These are phyloP conservation scores for Melanotaenia maccullochi DNA, from an alignment of 2,797 vertebrate genomes.

Conservation along the genomic window DNA sequence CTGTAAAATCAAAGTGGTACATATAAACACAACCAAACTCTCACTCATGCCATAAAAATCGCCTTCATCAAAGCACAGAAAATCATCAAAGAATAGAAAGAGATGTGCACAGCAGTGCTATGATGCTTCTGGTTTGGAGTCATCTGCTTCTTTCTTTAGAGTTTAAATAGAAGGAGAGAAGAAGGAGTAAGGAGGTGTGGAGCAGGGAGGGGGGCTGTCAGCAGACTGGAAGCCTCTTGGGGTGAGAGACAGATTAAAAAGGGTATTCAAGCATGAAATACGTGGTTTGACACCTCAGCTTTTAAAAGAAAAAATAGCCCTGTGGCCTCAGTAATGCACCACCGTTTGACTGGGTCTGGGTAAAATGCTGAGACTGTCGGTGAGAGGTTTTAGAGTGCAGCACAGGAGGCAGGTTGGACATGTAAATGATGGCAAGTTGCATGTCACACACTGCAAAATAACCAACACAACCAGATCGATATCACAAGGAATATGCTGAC, in stretches of 20 bases:
- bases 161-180: constrained; percentile 23
- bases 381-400: constrained; percentile 29
- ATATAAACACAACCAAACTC: neutral
- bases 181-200: constrained; percentile 13
- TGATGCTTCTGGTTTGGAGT: constrained; percentile 17
- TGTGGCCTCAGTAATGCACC: constrained; percentile 56
- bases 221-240: constrained; percentile 58
- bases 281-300: constrained; percentile 74
- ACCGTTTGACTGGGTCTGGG: constrained; percentile 34
- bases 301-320: constrained; percentile 63
- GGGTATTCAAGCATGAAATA: constrained; percentile 76
- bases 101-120: neutral
- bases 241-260: constrained; percentile 74
- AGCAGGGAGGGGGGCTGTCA: constrained; percentile 43
- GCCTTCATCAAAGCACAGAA: too few species aligned
- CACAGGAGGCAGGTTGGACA: constrained; percentile 11
- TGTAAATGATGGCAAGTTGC: constrained; percentile 33
- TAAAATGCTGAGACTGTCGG: constrained; percentile 36
- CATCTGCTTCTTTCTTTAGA: constrained; percentile 29
- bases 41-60: neutral
- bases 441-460: neutral
- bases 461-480: neutral
- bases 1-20: constrained; percentile 6
- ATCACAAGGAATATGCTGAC: constrained; percentile 13
- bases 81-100: constrained; percentile 5